Evolutionary conservation across 2,888 invertebrate genomes (phyloP).

Genomic region (Synergus japonicus): DNA sequence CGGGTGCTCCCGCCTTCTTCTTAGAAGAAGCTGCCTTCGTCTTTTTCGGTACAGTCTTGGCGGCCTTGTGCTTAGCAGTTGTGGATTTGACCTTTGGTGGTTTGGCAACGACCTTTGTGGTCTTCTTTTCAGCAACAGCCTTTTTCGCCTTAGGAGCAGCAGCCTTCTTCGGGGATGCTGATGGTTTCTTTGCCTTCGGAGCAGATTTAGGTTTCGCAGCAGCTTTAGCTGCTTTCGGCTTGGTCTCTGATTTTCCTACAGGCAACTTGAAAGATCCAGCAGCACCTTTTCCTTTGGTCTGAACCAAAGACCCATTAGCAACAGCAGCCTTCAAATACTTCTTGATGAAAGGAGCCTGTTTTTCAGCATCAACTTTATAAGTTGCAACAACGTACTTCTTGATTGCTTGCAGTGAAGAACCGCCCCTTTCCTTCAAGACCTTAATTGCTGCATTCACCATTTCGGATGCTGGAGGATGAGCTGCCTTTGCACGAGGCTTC

Average conservation of each 20-base stretch:
- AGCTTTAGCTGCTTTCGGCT: constrained; percentile 52
- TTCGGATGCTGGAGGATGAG: constrained; percentile 78
- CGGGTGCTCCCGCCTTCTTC: neutral
- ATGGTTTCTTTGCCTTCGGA: constrained; percentile 45
- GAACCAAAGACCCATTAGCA: constrained; percentile 78
- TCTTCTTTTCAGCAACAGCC: neutral
- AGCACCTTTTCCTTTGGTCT: constrained; percentile 80
- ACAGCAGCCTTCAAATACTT: constrained; percentile 81
- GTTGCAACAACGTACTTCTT: constrained; percentile 82
- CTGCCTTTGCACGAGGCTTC: constrained; percentile 55
- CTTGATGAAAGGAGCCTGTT: constrained; percentile 81
- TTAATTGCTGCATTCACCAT: constrained; percentile 82
- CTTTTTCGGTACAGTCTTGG: neutral
- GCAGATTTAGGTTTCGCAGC: constrained; percentile 52
- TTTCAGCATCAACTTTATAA: constrained; percentile 81
- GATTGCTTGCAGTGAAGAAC: constrained; percentile 81
- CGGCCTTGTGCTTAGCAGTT: neutral
- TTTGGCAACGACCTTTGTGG: neutral
- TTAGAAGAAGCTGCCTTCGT: neutral
- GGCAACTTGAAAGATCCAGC: constrained; percentile 69
- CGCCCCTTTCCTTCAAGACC: constrained; percentile 80
- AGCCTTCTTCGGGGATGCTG: constrained; percentile 49
- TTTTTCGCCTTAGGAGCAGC: constrained; percentile 10
- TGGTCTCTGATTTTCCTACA: constrained; percentile 48
- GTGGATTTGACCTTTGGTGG: neutral